Percentiles rank a stretch among this genome's conserved stretches.
These are phyloP conservation scores for Atopsyche davidsoni DNA, from an alignment of 1,140 invertebrate species.

Conservation along the genomic window DNA sequence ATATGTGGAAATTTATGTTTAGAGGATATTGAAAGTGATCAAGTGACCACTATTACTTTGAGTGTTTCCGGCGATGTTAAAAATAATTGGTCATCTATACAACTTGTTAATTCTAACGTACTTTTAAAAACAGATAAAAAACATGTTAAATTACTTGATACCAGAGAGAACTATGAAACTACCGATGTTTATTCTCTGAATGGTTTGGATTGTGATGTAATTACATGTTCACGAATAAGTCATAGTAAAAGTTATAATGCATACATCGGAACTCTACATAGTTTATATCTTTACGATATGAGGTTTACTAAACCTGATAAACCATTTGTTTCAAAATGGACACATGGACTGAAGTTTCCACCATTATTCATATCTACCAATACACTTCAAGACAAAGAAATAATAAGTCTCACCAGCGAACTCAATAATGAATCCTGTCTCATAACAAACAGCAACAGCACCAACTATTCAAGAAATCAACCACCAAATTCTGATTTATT, in stretches of 20 bases:
- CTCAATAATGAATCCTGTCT: slow-evolving; percentile 6
- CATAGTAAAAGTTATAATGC: slow-evolving; percentile 4
- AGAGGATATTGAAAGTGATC: slow-evolving; percentile 10
- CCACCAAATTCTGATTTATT: neutral
- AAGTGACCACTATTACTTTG: no score
- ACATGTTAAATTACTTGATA: slow-evolving; percentile 17
- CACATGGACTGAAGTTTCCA: slow-evolving; percentile 17
- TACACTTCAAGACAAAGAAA: slow-evolving; percentile 12
- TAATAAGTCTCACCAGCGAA: slow-evolving; percentile 12
- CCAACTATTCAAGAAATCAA: neutral
- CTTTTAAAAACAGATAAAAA: slow-evolving; percentile 12
- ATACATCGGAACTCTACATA: slow-evolving; percentile 16
- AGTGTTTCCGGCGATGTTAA: neutral
- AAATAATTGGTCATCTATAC: slow-evolving; percentile 21
- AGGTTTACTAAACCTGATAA: slow-evolving; percentile 12
- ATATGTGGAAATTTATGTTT: slow-evolving; percentile 9
- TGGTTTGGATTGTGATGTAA: slow-evolving; percentile 16
- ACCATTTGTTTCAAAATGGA: slow-evolving; percentile 17
- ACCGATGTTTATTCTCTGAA: neutral
- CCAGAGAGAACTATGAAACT: neutral
- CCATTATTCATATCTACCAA: slow-evolving; percentile 14
- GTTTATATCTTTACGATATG: slow-evolving; percentile 20
- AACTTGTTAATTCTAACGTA: slow-evolving; percentile 10
- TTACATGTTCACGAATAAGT: slow-evolving; percentile 14
- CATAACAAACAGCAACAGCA: slow-evolving; percentile 9